phyloP scores from a whole-genome alignment of 2,888 invertebrate species.

The Eilema sororculum region DNA sequence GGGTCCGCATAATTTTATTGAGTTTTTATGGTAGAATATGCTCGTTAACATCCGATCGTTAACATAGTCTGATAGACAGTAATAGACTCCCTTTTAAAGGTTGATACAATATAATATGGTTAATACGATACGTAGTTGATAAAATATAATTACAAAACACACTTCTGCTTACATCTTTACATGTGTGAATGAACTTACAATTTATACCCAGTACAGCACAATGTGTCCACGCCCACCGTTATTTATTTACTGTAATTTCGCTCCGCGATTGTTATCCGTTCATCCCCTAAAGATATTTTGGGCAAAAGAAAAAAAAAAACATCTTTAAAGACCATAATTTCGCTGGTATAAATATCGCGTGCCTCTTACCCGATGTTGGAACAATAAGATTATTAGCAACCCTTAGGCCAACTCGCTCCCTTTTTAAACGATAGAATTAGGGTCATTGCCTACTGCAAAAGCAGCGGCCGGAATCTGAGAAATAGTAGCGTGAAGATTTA shows the following conservation, averaged over 20 bases:
- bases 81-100: not conserved
- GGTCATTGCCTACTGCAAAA: too few relatives aligned
- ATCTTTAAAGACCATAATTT: constrained; percentile 50
- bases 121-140: too few relatives aligned
- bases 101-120: not conserved
- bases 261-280: constrained; percentile 34
- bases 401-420: constrained; percentile 63
- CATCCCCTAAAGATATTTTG: constrained; percentile 39
- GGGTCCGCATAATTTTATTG: too few relatives aligned
- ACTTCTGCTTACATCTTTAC: not conserved
- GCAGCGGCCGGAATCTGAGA: too few relatives aligned
- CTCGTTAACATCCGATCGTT: not conserved
- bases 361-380: constrained; percentile 58
- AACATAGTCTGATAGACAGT: not conserved
- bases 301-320: constrained; percentile 31
- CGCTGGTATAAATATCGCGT: constrained; percentile 57
- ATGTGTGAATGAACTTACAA: constrained; percentile 18
- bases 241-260: constrained; percentile 39
- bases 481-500: too few relatives aligned
- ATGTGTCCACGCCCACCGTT: constrained; percentile 17
- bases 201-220: constrained; percentile 25
- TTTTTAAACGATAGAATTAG: constrained; percentile 63
- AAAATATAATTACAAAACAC: not conserved
- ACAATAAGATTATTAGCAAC: constrained; percentile 75
- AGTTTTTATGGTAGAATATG: not conserved